Evolutionary conservation across 2,113 vertebrate species (phyloP).

Genomic region (Setophaga coronata): DNA sequence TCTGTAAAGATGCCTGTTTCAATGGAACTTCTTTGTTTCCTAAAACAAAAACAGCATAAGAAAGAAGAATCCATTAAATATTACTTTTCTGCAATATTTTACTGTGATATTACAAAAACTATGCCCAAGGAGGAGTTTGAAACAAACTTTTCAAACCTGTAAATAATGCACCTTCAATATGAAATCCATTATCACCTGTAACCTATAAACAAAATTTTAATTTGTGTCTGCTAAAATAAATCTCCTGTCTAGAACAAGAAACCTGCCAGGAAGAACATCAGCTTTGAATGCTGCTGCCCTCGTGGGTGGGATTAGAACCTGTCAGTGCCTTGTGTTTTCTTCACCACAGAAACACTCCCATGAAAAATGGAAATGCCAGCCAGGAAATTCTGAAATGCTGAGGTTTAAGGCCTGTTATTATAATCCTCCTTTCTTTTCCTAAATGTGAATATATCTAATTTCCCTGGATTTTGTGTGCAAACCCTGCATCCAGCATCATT

Average conservation of each 20-base stretch:
- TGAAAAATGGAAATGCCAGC: background rate
- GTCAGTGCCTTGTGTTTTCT: background rate
- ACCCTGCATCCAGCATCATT: rapidly evolving
- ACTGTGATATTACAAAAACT: background rate
- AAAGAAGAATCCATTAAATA: background rate
- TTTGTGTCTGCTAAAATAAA: background rate
- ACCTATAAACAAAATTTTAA: background rate
- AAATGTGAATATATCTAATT: background rate
- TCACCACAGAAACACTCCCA: background rate
- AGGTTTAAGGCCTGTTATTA: background rate
- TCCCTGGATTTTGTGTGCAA: background rate
- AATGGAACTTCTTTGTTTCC: background rate
- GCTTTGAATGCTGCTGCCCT: background rate
- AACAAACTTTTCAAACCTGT: background rate
- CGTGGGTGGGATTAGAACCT: background rate
- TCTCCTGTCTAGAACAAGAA: background rate
- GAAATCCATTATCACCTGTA: background rate
- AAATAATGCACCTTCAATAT: background rate
- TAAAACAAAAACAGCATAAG: background rate
- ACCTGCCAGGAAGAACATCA: background rate
- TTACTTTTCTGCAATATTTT: background rate
- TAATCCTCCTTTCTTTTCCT: background rate
- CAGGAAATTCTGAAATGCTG: background rate
- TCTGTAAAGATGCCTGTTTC: background rate
- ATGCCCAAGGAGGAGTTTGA: background rate